Conservation (phyloP, 2,888 invertebrate genomes). For the Nysson spinosus region DNA sequence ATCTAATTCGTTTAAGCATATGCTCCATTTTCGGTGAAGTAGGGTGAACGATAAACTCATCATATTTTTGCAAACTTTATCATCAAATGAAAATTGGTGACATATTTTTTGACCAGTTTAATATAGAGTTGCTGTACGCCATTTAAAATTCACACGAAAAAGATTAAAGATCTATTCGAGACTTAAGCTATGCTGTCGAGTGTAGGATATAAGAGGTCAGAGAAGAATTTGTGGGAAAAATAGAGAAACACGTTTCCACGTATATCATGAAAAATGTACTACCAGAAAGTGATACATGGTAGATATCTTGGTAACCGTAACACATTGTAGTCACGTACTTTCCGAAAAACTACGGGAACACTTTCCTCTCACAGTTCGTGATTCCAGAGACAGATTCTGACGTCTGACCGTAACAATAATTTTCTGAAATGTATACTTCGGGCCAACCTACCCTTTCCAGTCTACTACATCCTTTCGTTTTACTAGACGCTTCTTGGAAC, state of each 20-base stretch:
- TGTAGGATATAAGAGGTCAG: slow-evolving; percentile 1
- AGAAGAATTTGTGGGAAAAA: slow-evolving; percentile 25
- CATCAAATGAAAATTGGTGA: not conserved
- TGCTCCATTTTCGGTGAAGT: too few relatives aligned
- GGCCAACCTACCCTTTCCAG: not conserved
- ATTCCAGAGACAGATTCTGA: slow-evolving; percentile 13
- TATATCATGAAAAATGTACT: slow-evolving; percentile 44
- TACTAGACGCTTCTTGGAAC: slow-evolving; percentile 5
- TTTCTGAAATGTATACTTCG: slow-evolving; percentile 37
- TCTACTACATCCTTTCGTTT: not conserved
- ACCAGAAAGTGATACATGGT: slow-evolving; percentile 41
- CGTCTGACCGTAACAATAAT: slow-evolving; percentile 43
- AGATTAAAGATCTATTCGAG: not conserved
- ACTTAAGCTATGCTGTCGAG: not conserved
- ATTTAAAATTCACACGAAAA: too few relatives aligned
- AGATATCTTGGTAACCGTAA: slow-evolving; percentile 11
- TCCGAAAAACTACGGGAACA: slow-evolving; percentile 18
- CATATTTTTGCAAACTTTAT: not conserved
- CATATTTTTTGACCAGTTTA: too few relatives aligned
- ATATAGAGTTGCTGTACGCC: too few relatives aligned
- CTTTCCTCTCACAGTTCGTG: slow-evolving; percentile 20
- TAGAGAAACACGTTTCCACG: slow-evolving; percentile 22
- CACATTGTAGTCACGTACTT: slow-evolving; percentile 43
- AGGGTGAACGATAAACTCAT: too few relatives aligned
- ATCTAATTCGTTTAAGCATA: not conserved